Conservation (phyloP, 1,140 invertebrate genomes). For the honey bee (Apis mellifera) region DNA sequence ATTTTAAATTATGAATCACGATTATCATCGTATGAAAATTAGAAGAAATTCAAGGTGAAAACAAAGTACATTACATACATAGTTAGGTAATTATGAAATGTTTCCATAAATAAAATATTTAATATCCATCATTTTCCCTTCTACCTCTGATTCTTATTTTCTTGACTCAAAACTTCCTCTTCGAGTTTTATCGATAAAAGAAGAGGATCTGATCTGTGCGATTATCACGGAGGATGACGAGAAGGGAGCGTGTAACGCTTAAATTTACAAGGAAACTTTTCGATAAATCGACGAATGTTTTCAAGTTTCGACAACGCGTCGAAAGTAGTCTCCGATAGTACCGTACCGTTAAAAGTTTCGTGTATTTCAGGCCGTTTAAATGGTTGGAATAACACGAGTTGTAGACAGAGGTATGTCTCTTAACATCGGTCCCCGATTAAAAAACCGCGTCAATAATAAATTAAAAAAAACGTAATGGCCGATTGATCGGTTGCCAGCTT, state of each 20-base stretch:
- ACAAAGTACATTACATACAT: too few relatives aligned
- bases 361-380: constrained; percentile 4
- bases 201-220: neutral
- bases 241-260: too few relatives aligned
- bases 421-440: neutral
- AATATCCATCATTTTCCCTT: too few relatives aligned
- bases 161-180: neutral
- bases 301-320: neutral
- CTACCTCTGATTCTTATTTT: neutral
- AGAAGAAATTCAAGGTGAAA: neutral
- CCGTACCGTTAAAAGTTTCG: constrained; percentile 11
- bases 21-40: neutral
- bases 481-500: neutral
- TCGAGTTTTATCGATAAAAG: neutral
- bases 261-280: constrained; percentile 7
- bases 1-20: neutral
- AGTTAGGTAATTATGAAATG: too few relatives aligned
- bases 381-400: neutral
- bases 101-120: too few relatives aligned
- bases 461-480: too few relatives aligned
- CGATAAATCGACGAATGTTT: neutral
- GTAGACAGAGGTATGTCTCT: neutral
- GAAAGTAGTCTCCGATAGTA: neutral
- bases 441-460: neutral
- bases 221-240: neutral